These are phyloP conservation scores for Apodemus sylvaticus DNA, from an alignment of 2,113 vertebrate species.

Conservation along the genomic window DNA sequence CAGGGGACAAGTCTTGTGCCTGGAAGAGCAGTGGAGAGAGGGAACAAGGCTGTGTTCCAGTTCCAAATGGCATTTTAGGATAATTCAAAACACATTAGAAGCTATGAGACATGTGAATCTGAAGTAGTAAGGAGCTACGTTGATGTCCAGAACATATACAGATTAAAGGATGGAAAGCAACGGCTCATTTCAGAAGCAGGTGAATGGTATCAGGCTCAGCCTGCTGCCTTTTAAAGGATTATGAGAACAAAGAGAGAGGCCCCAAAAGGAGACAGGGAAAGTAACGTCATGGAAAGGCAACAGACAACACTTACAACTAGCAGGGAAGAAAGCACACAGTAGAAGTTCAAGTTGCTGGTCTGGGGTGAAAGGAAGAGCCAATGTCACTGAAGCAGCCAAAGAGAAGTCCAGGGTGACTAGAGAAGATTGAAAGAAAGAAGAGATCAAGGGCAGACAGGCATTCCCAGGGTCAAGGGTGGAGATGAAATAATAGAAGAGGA, in stretches of 20 bases:
- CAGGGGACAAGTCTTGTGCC: neutral
- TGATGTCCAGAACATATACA: constrained; percentile 11
- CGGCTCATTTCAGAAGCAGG: neutral
- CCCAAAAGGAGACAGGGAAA: neutral
- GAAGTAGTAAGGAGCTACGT: neutral
- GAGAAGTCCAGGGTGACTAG: neutral
- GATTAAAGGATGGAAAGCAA: neutral
- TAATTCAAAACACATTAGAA: constrained; percentile 43
- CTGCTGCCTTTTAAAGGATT: constrained; percentile 21
- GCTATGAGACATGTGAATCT: neutral
- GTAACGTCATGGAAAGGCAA: neutral
- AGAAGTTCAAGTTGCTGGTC: neutral
- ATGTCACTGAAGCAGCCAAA: neutral
- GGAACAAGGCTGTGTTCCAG: neutral
- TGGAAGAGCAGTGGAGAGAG: constrained; percentile 25
- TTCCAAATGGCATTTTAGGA: neutral
- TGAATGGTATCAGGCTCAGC: neutral
- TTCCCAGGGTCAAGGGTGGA: neutral
- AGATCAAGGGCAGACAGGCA: neutral
- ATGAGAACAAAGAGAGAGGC: constrained; percentile 28
- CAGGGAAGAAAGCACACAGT: constrained; percentile 1
- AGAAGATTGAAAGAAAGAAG: neutral
- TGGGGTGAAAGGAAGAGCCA: neutral
- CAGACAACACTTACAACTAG: neutral
- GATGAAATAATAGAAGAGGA: neutral